Conservation (phyloP, 2,888 invertebrate genomes). For the Myopa tessellatipennis region DNA sequence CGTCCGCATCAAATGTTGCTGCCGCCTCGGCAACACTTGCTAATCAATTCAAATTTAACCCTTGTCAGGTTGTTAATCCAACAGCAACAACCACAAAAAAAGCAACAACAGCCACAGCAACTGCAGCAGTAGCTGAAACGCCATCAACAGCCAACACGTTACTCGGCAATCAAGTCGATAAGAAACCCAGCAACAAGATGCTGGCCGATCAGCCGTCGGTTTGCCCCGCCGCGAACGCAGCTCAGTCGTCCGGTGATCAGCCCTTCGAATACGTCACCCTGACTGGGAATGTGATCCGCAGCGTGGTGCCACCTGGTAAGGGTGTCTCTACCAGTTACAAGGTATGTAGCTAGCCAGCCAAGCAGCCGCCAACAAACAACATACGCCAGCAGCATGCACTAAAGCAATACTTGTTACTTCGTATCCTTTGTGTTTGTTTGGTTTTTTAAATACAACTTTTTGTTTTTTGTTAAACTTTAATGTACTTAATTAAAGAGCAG, state of each 20-base stretch:
- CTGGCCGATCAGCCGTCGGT: conserved; percentile 29
- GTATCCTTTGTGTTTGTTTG: neutral
- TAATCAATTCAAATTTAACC: conserved; percentile 66
- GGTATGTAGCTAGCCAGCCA: conserved; percentile 56
- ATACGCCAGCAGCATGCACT: neutral
- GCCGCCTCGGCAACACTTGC: conserved; percentile 59
- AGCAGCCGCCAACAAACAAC: conserved; percentile 21
- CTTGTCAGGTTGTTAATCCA: conserved; percentile 60
- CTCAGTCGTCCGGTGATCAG: conserved; percentile 53
- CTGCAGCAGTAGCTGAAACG: conserved; percentile 38
- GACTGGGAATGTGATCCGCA: conserved; percentile 67
- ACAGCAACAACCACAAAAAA: conserved; percentile 46
- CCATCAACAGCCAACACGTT: conserved; percentile 46
- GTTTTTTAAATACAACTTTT: neutral
- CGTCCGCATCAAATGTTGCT: conserved; percentile 56
- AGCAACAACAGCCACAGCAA: conserved; percentile 45
- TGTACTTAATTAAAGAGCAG: too few species aligned
- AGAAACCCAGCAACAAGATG: conserved; percentile 29
- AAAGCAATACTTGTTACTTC: neutral
- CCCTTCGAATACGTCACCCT: conserved; percentile 67
- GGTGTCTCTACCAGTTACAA: conserved; percentile 62
- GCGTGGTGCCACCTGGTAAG: conserved; percentile 68
- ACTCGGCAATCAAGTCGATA: neutral
- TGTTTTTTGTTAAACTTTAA: too few species aligned
- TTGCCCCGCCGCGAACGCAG: conserved; percentile 30